A percentile compares a stretch with the other conserved stretches of the same genome.
These are phyloP conservation scores for Drosophila athabasca DNA, from an alignment of 1,140 invertebrate genomes.

Conservation along the genomic window DNA sequence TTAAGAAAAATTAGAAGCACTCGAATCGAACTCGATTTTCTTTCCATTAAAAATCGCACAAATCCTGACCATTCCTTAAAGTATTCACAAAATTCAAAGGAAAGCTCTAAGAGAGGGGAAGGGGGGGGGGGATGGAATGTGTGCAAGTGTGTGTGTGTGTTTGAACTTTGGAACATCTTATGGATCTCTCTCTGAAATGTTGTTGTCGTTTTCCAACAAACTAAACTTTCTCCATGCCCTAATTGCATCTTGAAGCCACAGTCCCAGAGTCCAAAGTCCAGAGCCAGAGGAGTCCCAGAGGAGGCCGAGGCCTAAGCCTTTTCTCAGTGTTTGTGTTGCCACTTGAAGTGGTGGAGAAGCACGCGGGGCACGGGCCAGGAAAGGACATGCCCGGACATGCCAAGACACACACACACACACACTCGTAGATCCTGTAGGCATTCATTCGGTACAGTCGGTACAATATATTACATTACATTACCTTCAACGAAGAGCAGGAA, in stretches of 20 bases:
- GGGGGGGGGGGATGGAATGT: too few relatives aligned
- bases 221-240: constrained; percentile 65
- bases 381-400: constrained; percentile 40
- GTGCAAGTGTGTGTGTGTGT: too few relatives aligned
- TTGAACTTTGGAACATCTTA: constrained; percentile 2
- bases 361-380: constrained; percentile 9
- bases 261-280: too few relatives aligned
- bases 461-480: constrained; percentile 71
- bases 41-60: too few relatives aligned
- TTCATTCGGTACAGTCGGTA: constrained; percentile 22
- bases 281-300: too few relatives aligned
- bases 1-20: too few relatives aligned
- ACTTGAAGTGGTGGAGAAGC: not conserved
- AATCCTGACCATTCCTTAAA: too few relatives aligned
- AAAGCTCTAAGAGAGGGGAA: too few relatives aligned
- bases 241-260: constrained; percentile 64
- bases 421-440: not conserved
- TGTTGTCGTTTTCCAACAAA: constrained; percentile 36
- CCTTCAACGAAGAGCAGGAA: constrained; percentile 9
- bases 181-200: constrained; percentile 14
- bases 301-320: constrained; percentile 12
- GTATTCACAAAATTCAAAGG: too few relatives aligned
- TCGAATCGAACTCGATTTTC: too few relatives aligned
- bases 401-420: constrained; percentile 23
- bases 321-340: constrained; percentile 1